phyloP scores from a whole-genome alignment of 37 sponge, comb jelly and placozoan genomes.

The Diacarnus erythraeanus region DNA sequence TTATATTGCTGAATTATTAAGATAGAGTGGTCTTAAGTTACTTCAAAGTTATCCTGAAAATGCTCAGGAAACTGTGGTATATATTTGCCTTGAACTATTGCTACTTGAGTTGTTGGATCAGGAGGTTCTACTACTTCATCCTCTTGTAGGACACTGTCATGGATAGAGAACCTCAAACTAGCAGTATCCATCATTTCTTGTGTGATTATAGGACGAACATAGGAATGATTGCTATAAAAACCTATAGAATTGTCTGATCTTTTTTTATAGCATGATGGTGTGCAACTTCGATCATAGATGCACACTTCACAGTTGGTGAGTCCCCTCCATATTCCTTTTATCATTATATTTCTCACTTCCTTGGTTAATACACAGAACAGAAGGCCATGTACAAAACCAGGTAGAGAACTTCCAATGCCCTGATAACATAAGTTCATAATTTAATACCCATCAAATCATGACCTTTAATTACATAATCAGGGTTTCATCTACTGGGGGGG shows the following conservation, averaged over 20 bases:
- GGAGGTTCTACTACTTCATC: neutral
- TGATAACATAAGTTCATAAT: too few species aligned
- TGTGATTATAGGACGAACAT: neutral
- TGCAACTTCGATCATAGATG: neutral
- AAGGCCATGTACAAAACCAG: conserved; percentile 51
- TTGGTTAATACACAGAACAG: conserved; percentile 50
- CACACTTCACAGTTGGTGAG: neutral
- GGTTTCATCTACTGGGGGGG: too few species aligned
- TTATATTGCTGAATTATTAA: too few species aligned
- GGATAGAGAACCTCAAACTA: neutral
- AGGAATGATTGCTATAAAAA: too few species aligned
- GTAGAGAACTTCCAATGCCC: conserved; percentile 58
- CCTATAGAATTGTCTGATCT: too few species aligned
- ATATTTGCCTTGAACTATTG: neutral
- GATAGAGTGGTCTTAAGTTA: too few species aligned
- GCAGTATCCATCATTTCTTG: neutral
- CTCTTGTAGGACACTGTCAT: neutral
- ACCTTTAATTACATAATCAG: too few species aligned
- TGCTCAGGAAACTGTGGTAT: neutral
- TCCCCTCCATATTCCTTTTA: neutral
- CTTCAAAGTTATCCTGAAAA: neutral
- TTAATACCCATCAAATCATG: too few species aligned
- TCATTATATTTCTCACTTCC: conserved; percentile 11
- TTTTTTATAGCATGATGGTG: neutral
- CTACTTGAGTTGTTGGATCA: neutral